Evolutionary conservation across 2,888 invertebrate species (phyloP).

Genomic region (Apantesis nais): DNA sequence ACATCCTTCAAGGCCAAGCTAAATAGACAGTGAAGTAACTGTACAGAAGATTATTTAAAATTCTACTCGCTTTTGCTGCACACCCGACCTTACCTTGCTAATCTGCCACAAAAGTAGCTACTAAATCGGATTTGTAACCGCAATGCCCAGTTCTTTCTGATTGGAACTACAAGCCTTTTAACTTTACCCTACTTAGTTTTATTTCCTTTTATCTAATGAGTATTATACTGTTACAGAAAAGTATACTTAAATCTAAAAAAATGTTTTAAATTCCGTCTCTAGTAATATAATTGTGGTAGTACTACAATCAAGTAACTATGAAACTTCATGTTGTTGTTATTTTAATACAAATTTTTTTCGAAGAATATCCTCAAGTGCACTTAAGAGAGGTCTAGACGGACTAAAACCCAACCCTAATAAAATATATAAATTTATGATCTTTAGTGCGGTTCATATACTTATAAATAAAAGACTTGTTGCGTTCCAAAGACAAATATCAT

Average conservation of each 20-base stretch:
- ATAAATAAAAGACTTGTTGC: no score
- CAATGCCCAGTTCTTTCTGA: slow-evolving; percentile 37
- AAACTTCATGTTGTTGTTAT: no score
- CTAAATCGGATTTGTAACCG: slow-evolving; percentile 55
- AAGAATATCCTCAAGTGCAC: no score
- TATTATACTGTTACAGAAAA: not conserved
- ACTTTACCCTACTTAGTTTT: slow-evolving; percentile 22
- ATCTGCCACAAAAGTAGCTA: slow-evolving; percentile 50
- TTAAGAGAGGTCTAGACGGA: no score
- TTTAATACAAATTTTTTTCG: no score
- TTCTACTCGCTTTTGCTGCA: slow-evolving; percentile 10
- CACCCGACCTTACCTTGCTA: slow-evolving; percentile 37
- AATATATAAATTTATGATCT: no score
- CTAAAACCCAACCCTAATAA: no score
- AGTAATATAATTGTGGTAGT: not conserved
- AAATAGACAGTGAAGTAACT: not conserved
- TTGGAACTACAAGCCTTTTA: slow-evolving; percentile 42
- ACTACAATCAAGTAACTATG: no score
- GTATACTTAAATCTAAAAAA: not conserved
- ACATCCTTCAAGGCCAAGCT: not conserved
- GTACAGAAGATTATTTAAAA: slow-evolving; percentile 13
- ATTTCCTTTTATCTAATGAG: slow-evolving; percentile 12
- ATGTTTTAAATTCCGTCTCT: not conserved
- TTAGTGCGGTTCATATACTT: no score
- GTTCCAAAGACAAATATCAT: no score